These are phyloP conservation scores for Cyclina sinensis DNA, from an alignment of 1,140 invertebrate species.

Conservation along the genomic window DNA sequence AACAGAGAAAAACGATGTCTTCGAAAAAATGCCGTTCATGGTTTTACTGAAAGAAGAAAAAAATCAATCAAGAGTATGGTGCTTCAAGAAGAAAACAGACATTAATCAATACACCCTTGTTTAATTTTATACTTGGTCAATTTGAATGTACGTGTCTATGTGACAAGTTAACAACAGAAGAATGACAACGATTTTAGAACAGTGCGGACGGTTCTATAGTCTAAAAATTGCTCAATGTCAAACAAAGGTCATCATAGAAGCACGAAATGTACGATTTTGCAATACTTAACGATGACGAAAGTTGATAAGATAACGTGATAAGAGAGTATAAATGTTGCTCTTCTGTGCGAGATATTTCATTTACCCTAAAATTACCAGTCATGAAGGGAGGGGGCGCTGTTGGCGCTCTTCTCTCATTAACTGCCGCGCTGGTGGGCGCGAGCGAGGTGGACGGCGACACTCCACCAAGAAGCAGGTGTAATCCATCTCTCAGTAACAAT, in stretches of 20 bases:
- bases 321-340: not conserved
- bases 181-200: too few species aligned
- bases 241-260: not conserved
- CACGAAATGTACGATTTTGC: not conserved
- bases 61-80: too few species aligned
- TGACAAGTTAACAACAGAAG: too few species aligned
- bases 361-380: not conserved
- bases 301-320: not conserved
- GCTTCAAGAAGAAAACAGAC: too few species aligned
- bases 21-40: too few species aligned
- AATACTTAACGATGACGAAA: not conserved
- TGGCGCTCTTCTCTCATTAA: slow-evolving; percentile 40
- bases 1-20: too few species aligned
- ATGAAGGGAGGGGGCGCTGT: slow-evolving; percentile 35
- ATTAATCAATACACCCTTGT: too few species aligned
- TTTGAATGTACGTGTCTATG: too few species aligned
- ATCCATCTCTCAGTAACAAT: not conserved
- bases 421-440: slow-evolving; percentile 8
- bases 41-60: too few species aligned
- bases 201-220: too few species aligned
- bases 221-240: too few species aligned
- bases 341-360: not conserved
- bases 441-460: slow-evolving; percentile 8
- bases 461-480: slow-evolving; percentile 27
- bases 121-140: too few species aligned